Evolutionary conservation across 2,888 invertebrate genomes (phyloP), one percentile per base, ranked within the genome.

Genomic region (Toxonevra muliebris): DNA sequence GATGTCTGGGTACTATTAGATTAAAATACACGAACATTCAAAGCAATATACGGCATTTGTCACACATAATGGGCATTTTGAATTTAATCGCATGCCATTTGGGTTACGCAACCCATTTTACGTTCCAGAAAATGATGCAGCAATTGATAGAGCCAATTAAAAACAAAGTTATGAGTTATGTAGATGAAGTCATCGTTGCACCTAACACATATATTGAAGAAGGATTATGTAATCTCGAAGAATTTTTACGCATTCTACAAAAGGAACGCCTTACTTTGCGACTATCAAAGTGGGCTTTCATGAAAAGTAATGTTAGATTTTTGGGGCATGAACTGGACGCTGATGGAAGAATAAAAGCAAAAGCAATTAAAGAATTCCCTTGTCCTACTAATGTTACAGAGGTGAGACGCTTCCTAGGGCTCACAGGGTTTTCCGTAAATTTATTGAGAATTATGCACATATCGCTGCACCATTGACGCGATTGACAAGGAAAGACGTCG

Each of bases 81-180:
- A 71, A 50, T 71, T 57, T 11, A 68, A 68, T 40, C 52, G 68
- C 1, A 68, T 70, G 70, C 62, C 61, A 20, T 68, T 65, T 41
- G 66, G 70, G 52, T 45, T 70, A 1, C 62, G 60, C 40, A 70
- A 70, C 85, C 0, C 83, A 83, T 5, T 74, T 79, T 0, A 77
- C 79, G 0, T 85, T 83, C 66, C 82, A 84, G 61, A 69, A 78
- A 42, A 74, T 80, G 67, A 68, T 70, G 70, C 20, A 55, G 19
- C 41, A 61, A 8, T 5, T 71, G 10, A 19, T 67, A 13, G 52
- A 61, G 11, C 69, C 54, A 17, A 5, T 72, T 2, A 68, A 57
- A 10, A 63, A 53, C 0, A 66, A 71, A 1, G 61, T 71, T 2
- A 52, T 69, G 0, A 71, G 65, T 13, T 73, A 68, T 19, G 68